Evolutionary conservation across 2,888 invertebrate species (phyloP), one percentile per base, ranked within the genome.

Genomic region (Graphium colonna): DNA sequence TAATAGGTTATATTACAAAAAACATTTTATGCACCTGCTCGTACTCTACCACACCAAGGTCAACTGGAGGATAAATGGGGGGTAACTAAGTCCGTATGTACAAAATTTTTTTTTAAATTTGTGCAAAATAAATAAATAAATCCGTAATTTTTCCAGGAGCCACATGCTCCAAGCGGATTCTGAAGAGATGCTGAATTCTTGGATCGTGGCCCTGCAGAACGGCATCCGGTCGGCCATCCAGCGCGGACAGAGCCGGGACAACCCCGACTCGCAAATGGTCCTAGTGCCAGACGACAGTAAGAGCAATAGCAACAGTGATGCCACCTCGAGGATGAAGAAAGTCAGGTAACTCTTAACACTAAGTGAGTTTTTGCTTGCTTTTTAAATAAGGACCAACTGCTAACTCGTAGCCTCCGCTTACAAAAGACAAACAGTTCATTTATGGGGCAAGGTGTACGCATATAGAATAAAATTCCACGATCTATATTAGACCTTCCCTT

Each of bases 91-190:
- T 28, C 28, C 28, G 28, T 28, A 7, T 28, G 8, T 28, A 28
- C 8, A 8, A 28, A 28, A 7, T 8, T 28, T 8, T 28, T 8
- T 28, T 28, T 28, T 28, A 7, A 28, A 28, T 4, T 8, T 8
- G 28, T 28, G 8, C 5, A 28, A 28, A 7, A 7, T 28, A 8
- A 28, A 28, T 7, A 4, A 28, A 28, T 4, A 7, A 2, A 2
- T 33, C 33, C 33, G n/a, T n/a, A n/a, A n/a, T n/a, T n/a, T n/a
- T n/a, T 10, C 0, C 74, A 97, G 97, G 82, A 97, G 95, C 70
- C 99, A 99, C 84, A 95, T 98, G 88, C 91, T 99, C n/a, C 99
- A 99, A 92, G 98, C 99, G 0, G 98, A 99, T 77, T 96, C 97
- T 0, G 97, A 97, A 64, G 96, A 96, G 71, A 95, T 97, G 92